Conservation (phyloP, 2,888 invertebrate species). For the Eristalis arbustorum region DNA sequence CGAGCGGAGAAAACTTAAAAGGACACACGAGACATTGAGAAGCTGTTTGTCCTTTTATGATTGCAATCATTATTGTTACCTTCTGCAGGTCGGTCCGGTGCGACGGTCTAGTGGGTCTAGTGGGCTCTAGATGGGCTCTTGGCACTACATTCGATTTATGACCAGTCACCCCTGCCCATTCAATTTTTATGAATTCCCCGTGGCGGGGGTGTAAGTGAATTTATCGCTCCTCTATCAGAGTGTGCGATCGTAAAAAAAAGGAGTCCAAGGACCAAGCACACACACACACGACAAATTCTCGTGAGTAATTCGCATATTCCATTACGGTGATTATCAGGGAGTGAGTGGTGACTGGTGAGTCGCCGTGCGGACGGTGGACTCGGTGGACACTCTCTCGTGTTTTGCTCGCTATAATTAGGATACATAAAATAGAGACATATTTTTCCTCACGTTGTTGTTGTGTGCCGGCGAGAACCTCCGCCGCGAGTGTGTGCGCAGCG, state of each 20-base stretch:
- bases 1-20: constrained; percentile 32
- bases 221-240: constrained; percentile 47
- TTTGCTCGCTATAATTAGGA: constrained; percentile 57
- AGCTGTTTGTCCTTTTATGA: constrained; percentile 65
- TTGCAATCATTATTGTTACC: constrained; percentile 64
- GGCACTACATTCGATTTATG: constrained; percentile 56
- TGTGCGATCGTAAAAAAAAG: constrained; percentile 37
- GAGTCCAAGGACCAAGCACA: constrained; percentile 43
- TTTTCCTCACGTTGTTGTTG: constrained; percentile 2
- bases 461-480: neutral
- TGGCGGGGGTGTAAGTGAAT: constrained; percentile 13
- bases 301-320: constrained; percentile 68
- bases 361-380: constrained; percentile 1
- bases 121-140: constrained; percentile 17
- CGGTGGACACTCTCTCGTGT: constrained; percentile 24
- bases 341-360: constrained; percentile 12
- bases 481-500: neutral
- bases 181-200: constrained; percentile 29
- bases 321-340: constrained; percentile 65
- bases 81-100: constrained; percentile 29
- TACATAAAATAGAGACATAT: constrained; percentile 53
- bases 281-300: constrained; percentile 30
- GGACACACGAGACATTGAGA: constrained; percentile 20
- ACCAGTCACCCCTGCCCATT: constrained; percentile 34
- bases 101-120: neutral